Conservation (phyloP, 2,797 vertebrate genomes). For the Nyctibius grandis region DNA sequence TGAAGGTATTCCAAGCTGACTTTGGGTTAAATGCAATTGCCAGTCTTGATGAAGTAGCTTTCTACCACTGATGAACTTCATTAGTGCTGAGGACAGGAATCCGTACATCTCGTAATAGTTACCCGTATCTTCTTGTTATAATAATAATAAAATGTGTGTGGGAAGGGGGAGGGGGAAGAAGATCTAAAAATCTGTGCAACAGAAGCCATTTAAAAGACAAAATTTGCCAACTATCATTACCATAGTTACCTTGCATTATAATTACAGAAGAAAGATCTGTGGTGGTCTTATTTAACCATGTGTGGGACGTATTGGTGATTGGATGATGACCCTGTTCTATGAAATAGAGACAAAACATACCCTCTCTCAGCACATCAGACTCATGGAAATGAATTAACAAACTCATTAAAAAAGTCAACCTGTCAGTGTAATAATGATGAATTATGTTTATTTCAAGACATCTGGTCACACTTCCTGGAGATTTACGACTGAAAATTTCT, state of each 20-base stretch:
- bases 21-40: not conserved
- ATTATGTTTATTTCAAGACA: constrained; percentile 22
- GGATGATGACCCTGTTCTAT: not conserved
- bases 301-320: not conserved
- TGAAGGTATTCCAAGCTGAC: not conserved
- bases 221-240: constrained; percentile 59
- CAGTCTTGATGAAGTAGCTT: not conserved
- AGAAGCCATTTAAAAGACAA: constrained; percentile 51
- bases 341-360: not conserved
- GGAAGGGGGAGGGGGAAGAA: constrained; percentile 39
- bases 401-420: not conserved
- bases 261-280: constrained; percentile 51
- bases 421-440: not conserved
- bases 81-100: not conserved
- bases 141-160: constrained; percentile 31
- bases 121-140: not conserved
- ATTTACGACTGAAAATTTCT: not conserved
- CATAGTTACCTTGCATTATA: constrained; percentile 61
- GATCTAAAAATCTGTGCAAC: constrained; percentile 53
- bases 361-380: not conserved
- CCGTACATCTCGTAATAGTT: not conserved
- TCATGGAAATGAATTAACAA: constrained; percentile 1
- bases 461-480: constrained; percentile 2
- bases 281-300: constrained; percentile 45
- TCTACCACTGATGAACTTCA: not conserved